phyloP scores from a whole-genome alignment of 2,113 vertebrate genomes.

The Climacteris rufus region DNA sequence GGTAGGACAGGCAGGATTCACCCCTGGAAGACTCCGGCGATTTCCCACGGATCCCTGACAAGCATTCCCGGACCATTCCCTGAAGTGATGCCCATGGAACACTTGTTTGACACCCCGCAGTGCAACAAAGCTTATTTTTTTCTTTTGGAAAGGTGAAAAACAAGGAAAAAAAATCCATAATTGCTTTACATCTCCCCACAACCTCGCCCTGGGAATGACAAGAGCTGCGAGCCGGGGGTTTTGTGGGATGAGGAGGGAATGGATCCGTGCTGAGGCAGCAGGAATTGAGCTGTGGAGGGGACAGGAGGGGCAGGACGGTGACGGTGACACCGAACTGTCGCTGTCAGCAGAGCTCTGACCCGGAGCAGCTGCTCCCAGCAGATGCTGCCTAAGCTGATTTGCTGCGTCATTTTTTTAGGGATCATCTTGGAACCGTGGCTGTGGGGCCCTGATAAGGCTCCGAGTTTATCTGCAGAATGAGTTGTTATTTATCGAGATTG shows the following conservation, averaged over 20 bases:
- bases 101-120: not conserved
- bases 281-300: not conserved
- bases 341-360: not conserved
- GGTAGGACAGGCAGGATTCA: not conserved
- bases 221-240: not conserved
- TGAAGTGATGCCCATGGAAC: not conserved
- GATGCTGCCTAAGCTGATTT: not conserved
- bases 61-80: not conserved
- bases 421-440: not conserved
- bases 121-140: not conserved
- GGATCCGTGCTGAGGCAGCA: not conserved
- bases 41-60: not conserved
- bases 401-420: constrained; percentile 7
- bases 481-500: constrained; percentile 36
- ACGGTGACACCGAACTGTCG: not conserved
- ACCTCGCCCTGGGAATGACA: not conserved
- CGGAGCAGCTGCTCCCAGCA: too few relatives aligned
- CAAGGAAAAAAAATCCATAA: not conserved
- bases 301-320: not conserved
- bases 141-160: not conserved
- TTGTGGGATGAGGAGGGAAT: not conserved
- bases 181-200: not conserved
- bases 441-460: constrained; percentile 12
- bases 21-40: too few relatives aligned
- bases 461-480: not conserved